A percentile compares a stretch with the other conserved stretches of the same genome.
These are phyloP conservation scores for Hydriomena furcata DNA, from an alignment of 2,888 invertebrate genomes.

Conservation along the genomic window DNA sequence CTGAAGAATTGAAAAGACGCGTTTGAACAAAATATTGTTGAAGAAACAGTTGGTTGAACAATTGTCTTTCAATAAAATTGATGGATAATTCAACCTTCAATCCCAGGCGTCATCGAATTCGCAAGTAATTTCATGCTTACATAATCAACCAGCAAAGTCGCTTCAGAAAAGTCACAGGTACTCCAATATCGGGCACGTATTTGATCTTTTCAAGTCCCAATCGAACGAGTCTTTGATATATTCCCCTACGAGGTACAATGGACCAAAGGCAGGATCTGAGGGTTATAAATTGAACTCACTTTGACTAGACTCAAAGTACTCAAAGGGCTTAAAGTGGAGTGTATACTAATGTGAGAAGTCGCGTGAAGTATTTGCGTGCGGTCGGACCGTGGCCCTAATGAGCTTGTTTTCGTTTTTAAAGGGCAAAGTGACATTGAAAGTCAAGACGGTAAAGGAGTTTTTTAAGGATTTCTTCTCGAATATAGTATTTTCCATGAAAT, in stretches of 20 bases:
- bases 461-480: too few species aligned
- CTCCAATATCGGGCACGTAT: conserved; percentile 54
- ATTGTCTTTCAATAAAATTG: too few species aligned
- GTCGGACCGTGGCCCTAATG: conserved; percentile 37
- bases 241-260: conserved; percentile 64
- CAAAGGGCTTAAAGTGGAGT: conserved; percentile 39
- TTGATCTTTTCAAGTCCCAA: conserved; percentile 79
- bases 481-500: too few species aligned
- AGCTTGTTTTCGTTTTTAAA: conserved; percentile 16
- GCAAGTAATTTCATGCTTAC: conserved; percentile 26
- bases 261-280: conserved; percentile 46
- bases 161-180: conserved; percentile 61
- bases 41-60: too few species aligned
- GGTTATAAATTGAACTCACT: conserved; percentile 61
- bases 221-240: conserved; percentile 75
- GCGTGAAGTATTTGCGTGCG: conserved; percentile 44
- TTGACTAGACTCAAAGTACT: conserved; percentile 53
- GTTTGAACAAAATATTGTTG: too few species aligned
- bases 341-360: conserved; percentile 43
- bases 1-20: too few species aligned
- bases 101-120: background rate
- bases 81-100: background rate
- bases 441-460: too few species aligned
- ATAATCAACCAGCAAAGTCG: conserved; percentile 35
- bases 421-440: background rate